A percentile compares a stretch with the other conserved stretches of the same genome.
These are phyloP conservation scores for Clarias macrocephalus DNA, from an alignment of 2,113 vertebrate genomes.

Conservation along the genomic window DNA sequence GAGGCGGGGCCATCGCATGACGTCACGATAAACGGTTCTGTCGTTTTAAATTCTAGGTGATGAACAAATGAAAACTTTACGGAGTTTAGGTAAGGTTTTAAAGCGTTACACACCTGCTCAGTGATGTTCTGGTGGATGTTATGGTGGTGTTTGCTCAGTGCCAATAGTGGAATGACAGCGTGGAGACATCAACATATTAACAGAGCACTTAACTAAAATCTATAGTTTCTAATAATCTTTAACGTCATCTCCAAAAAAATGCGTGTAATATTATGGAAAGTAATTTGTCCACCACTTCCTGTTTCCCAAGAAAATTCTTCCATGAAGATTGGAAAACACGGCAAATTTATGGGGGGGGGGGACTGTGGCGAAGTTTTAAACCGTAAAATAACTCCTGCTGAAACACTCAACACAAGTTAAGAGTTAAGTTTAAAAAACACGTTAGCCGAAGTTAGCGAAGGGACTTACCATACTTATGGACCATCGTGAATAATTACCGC, in stretches of 20 bases:
- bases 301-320: constrained; percentile 44
- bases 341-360: not conserved
- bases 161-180: not conserved
- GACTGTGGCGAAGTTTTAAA: not conserved
- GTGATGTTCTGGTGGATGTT: not conserved
- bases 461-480: constrained; percentile 76
- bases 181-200: not conserved
- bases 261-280: not conserved
- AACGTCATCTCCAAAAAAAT: not conserved
- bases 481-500: constrained; percentile 63
- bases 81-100: too few species aligned
- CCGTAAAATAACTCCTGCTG: not conserved
- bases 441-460: not conserved
- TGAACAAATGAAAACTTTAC: not conserved
- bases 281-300: constrained; percentile 42
- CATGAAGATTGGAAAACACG: not conserved
- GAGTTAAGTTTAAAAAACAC: not conserved
- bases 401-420: not conserved
- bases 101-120: too few species aligned
- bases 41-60: not conserved
- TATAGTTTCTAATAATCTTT: not conserved
- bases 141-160: not conserved
- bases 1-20: not conserved
- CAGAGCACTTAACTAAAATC: not conserved
- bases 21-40: not conserved